phyloP scores from a whole-genome alignment of 2,797 vertebrate species.

The Gouania willdenowi region DNA sequence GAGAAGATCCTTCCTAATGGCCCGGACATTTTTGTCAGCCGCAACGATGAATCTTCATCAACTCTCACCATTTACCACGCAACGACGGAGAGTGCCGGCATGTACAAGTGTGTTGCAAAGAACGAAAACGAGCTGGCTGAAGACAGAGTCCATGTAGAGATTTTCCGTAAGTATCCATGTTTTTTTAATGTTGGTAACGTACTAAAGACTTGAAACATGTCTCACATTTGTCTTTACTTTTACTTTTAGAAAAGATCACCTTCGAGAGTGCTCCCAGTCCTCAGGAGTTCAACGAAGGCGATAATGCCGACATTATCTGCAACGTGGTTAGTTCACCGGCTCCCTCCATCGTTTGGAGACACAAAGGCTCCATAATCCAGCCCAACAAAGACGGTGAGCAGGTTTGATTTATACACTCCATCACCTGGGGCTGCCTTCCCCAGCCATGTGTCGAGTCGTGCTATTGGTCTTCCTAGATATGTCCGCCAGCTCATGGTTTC shows the following conservation, averaged over 20 bases:
- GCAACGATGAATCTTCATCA: constrained; percentile 82
- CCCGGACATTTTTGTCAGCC: constrained; percentile 83
- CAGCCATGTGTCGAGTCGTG: no score
- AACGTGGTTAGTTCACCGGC: constrained; percentile 91
- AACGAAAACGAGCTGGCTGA: constrained; percentile 82
- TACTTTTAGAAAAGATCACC: constrained; percentile 88
- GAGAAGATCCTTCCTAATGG: constrained; percentile 86
- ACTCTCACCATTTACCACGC: constrained; percentile 95
- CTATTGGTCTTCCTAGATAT: constrained; percentile 7
- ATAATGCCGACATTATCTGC: constrained; percentile 88
- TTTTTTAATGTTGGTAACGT: no score
- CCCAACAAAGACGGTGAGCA: constrained; percentile 89
- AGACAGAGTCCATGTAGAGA: constrained; percentile 90
- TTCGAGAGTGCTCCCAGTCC: constrained; percentile 88
- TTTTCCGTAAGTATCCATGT: constrained; percentile 86
- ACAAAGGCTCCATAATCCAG: constrained; percentile 83
- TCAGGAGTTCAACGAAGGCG: constrained; percentile 94
- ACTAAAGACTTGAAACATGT: no score
- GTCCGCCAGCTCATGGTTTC: constrained; percentile 24
- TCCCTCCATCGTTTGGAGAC: constrained; percentile 91
- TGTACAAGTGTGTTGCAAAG: constrained; percentile 93
- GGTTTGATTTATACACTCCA: constrained; percentile 2
- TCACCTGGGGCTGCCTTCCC: constrained; percentile 20
- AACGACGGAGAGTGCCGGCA: constrained; percentile 87
- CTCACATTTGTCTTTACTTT: neutral